phyloP scores from a whole-genome alignment of 2,797 vertebrate genomes.

The Eulemur albifrons region DNA sequence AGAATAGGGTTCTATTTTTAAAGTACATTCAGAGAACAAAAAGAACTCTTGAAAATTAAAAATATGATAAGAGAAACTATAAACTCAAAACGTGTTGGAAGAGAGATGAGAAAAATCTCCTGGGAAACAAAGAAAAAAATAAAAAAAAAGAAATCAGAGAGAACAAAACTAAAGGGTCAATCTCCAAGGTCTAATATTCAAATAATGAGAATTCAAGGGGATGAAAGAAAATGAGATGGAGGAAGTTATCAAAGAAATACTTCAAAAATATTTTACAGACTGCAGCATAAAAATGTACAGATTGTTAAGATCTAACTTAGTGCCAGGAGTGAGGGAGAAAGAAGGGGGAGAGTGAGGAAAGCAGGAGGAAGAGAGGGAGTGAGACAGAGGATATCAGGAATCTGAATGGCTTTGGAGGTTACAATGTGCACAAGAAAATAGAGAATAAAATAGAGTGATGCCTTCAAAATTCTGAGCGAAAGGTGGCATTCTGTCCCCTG shows the following conservation, averaged over 20 bases:
- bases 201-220: neutral
- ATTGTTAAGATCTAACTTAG: neutral
- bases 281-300: neutral
- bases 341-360: neutral
- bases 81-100: neutral
- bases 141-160: neutral
- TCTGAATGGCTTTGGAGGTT: neutral
- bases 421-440: neutral
- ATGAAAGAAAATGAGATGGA: neutral
- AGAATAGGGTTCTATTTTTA: neutral
- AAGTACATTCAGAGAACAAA: conserved; percentile 21
- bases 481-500: neutral
- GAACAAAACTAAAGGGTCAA: neutral
- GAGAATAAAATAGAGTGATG: neutral
- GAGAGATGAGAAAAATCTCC: neutral
- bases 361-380: neutral
- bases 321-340: neutral
- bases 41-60: conserved; percentile 26
- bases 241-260: neutral
- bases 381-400: neutral
- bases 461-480: neutral
- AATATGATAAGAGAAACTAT: neutral
- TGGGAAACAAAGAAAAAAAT: neutral
- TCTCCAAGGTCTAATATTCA: neutral
- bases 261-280: neutral